phyloP scores from a whole-genome alignment of 2,797 vertebrate species.

The Tympanoctomys barrerae region DNA sequence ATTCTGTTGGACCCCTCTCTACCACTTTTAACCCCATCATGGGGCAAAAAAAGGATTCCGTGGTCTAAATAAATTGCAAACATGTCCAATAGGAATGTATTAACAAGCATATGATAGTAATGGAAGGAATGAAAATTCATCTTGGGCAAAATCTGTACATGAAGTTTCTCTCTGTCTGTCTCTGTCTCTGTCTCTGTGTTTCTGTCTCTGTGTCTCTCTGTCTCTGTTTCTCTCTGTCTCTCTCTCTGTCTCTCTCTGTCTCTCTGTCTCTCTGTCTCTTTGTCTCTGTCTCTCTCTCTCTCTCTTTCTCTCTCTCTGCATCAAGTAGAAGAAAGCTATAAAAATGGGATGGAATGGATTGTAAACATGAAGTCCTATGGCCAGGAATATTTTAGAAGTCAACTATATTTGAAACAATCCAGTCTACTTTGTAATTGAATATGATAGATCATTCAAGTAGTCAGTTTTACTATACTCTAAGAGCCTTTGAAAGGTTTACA shows the following conservation, averaged over 20 bases:
- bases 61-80: not conserved
- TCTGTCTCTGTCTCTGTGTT: not conserved
- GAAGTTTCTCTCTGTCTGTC: not conserved
- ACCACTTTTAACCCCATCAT: not conserved
- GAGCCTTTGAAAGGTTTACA: not conserved
- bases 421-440: not conserved
- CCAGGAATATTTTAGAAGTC: not conserved
- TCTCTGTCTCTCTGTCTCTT: no score
- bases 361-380: not conserved
- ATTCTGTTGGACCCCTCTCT: not conserved
- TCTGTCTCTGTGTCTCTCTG: not conserved
- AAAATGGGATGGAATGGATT: not conserved
- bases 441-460: not conserved
- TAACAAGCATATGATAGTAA: not conserved
- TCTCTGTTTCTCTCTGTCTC: not conserved
- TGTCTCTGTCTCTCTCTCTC: not conserved
- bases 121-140: not conserved
- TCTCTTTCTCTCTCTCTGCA: no score
- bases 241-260: not conserved
- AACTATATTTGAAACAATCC: constrained; percentile 1
- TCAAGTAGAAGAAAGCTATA: not conserved
- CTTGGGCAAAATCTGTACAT: not conserved
- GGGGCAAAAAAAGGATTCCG: not conserved
- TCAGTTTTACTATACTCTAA: not conserved
- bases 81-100: not conserved